Conservation (phyloP, 1,140 invertebrate genomes). For the Drosophila lacteicornis region DNA sequence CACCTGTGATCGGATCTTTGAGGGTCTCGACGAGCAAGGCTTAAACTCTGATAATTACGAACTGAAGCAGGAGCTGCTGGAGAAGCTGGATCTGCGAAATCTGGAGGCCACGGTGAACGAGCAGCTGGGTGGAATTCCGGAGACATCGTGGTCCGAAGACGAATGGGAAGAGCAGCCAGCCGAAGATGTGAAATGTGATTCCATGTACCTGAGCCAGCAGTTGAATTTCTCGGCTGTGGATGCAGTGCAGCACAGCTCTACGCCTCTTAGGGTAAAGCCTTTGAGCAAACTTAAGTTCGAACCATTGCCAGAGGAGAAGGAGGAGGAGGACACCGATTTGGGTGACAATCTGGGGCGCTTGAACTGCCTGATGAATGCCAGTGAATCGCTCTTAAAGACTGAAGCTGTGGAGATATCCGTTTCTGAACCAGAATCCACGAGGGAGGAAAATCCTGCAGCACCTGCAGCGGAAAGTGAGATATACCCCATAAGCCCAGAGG, state of each 20-base stretch:
- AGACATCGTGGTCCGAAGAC: slow-evolving; percentile 33
- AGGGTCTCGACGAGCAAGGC: slow-evolving; percentile 49
- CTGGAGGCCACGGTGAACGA: slow-evolving; percentile 57
- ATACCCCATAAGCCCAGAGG: background rate
- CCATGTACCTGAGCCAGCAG: slow-evolving; percentile 58
- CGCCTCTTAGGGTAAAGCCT: slow-evolving; percentile 37
- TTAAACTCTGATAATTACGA: slow-evolving; percentile 67
- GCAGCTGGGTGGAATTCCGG: slow-evolving; percentile 29
- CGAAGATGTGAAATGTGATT: slow-evolving; percentile 19
- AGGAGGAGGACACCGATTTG: slow-evolving; percentile 37
- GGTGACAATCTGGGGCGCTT: slow-evolving; percentile 49
- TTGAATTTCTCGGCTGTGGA: slow-evolving; percentile 22
- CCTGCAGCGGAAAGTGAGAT: background rate
- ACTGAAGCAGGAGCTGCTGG: slow-evolving; percentile 53
- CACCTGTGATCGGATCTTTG: slow-evolving; percentile 53
- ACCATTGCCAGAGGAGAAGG: background rate
- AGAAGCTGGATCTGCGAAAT: slow-evolving; percentile 55
- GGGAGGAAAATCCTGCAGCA: background rate
- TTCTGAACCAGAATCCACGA: background rate
- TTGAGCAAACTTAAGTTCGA: background rate
- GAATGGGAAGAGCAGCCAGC: slow-evolving; percentile 7
- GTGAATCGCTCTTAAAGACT: slow-evolving; percentile 6
- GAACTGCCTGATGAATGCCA: slow-evolving; percentile 54
- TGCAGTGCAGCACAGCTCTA: slow-evolving; percentile 41
- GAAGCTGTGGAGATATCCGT: background rate